Evolutionary conservation across 1,140 invertebrate species (phyloP).

Genomic region (Charaxes varanes): DNA sequence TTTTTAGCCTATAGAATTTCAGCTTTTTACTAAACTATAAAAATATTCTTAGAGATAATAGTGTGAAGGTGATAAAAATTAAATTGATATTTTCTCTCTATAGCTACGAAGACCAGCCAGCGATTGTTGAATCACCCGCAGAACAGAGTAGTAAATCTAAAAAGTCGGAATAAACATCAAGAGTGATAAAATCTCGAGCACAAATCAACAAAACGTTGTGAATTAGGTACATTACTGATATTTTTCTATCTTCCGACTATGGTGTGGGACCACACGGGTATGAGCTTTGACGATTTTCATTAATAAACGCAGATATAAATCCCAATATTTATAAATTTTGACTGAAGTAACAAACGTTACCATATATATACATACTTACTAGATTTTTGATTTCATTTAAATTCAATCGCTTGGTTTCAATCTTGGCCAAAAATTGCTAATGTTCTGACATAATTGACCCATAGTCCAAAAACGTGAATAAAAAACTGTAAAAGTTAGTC

Average conservation of each 20-base stretch:
- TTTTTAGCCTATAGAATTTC: too few relatives aligned
- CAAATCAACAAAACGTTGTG: constrained; percentile 31
- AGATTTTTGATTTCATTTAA: too few relatives aligned
- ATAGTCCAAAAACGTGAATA: too few relatives aligned
- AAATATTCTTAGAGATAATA: neutral
- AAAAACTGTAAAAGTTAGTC: too few relatives aligned
- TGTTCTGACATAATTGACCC: too few relatives aligned
- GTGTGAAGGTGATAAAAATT: neutral
- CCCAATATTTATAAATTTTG: constrained; percentile 2
- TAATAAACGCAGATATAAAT: constrained; percentile 3
- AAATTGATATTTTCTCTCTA: constrained; percentile 7
- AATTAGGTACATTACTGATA: constrained; percentile 13
- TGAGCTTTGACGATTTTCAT: too few relatives aligned
- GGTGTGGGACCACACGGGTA: constrained; percentile 1
- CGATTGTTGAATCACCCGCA: constrained; percentile 22
- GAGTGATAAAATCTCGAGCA: constrained; percentile 23
- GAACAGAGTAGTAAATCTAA: constrained; percentile 41
- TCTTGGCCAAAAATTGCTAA: too few relatives aligned
- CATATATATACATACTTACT: too few relatives aligned
- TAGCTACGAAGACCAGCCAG: constrained; percentile 59
- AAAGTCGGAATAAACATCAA: constrained; percentile 43
- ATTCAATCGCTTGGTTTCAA: too few relatives aligned
- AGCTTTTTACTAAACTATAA: too few relatives aligned
- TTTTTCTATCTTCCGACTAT: constrained; percentile 1
- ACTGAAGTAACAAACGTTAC: too few relatives aligned